Evolutionary conservation across 2,888 invertebrate genomes (phyloP), one percentile per base, ranked within the genome.

Genomic region (Schizotus pectinicornis): DNA sequence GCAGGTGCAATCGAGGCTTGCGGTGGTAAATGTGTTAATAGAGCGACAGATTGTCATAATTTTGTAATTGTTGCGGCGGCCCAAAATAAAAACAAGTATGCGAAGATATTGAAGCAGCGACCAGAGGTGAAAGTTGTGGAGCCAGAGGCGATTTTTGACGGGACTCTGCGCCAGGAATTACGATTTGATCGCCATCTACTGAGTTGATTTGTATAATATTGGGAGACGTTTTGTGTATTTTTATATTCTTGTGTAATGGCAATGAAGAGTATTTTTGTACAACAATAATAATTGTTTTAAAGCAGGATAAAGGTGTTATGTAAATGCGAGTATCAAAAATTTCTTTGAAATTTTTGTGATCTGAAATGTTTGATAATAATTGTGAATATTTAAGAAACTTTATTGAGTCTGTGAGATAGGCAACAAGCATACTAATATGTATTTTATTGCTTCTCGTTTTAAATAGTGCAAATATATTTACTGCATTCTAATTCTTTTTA

Each of bases 11-110:
- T 80, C 49, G 75, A 76, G 62, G 65, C 74, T 8, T 76, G 74
- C 65, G 80, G 79, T 3, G 80, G 79, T 32, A 79, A 77, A 68
- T 70, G 70, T 53, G 67, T 78, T 7, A 52, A 65, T n/a, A 73
- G 70, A 59, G 61, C 75, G 36, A 56, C 67, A 32, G 70, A 71
- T 56, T 58, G 50, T 47, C 67, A 65, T n/a, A 67, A 68, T 54
- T 69, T 75, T 39, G 55, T 75, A 32, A 65, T 79, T 13, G 72
- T 79, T 30, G 70, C 76, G 9, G 64, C 68, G 13, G 59, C 68
- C 7, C 74, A 76, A 39, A 72, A 76, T 46, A 73, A 70, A 56
- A 59, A 47, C n/a, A 77, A 75, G 69, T 77, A 74, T 53, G 38
- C 64, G 6, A 74, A 62, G 57, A 68, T 74, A 41, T 56, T 74